Base-by-base conservation (phyloP, 2,888 invertebrate genomes). In the Eupeodes luniger region DNA sequence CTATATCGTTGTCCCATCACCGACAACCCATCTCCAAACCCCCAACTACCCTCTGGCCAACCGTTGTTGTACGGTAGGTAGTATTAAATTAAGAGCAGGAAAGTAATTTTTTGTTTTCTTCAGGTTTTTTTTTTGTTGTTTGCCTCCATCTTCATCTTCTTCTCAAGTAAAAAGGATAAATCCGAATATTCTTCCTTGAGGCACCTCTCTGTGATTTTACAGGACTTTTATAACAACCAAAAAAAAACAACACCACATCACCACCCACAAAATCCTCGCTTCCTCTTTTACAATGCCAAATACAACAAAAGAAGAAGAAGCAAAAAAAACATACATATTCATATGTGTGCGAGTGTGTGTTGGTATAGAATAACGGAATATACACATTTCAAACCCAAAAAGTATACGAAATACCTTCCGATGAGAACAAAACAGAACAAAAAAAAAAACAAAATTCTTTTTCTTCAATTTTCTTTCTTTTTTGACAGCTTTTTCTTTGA, bases 201-300 rank as follows among this genome's bases (percentile, higher is more conserved):
- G 88, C 88, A 88, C 88, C 85, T 88, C 88, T 85, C 88, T 88
- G 88, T 85, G 88, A 88, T 88, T 88, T 88, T 88, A 88, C 85
- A 88, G 81, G 85, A 59, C 84, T 69, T 47, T 53, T 75, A 83
- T 85, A 85, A 85, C 72, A 85, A 81, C 74, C 67, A 55, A 16
- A 44, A 44, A 44, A 44, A 19, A 27, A 57, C 5, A 11, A 66
- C 16, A 62, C 62, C 80, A 7, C 44, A 62, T 51, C 36, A 40
- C 61, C 84, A 81, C 88, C 77, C 81, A 81, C 85, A 78, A 85
- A 81, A 81, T 84, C 78, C 62, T 88, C 27, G 27, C 80, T 81
- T 57, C 77, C 57, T 87, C 55, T 61, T 55, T 61, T 44, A 57
- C 59, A 57, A 47, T 77, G 11, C 59, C 34, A 11, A 47, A 14